Conservation (phyloP, 2,888 invertebrate species). For the Pristionchus arcanus region DNA sequence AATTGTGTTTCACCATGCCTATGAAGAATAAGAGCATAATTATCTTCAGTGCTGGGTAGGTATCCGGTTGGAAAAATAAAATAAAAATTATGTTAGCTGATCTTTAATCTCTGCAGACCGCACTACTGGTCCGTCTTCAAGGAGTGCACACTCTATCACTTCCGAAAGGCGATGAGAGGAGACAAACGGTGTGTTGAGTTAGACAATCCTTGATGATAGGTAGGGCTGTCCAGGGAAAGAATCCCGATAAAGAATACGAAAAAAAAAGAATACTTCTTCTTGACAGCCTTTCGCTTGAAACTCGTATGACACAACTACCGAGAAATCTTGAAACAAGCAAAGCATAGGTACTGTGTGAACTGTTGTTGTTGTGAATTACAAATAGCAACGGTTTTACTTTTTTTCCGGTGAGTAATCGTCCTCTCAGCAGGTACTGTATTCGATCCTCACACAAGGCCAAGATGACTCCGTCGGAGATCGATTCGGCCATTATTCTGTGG, state of each 20-base stretch:
- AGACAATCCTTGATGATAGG: neutral
- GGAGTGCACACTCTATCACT: conserved; percentile 70
- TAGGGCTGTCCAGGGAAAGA: neutral
- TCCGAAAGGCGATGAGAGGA: conserved; percentile 66
- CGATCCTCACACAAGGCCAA: conserved; percentile 54
- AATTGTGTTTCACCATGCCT: neutral
- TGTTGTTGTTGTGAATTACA: neutral
- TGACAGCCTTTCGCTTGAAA: neutral
- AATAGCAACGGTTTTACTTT: neutral
- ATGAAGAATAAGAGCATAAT: neutral
- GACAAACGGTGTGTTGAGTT: conserved; percentile 51
- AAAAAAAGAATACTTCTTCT: neutral
- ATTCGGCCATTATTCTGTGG: conserved; percentile 70
- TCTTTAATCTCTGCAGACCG: conserved; percentile 58
- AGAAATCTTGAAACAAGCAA: too few species aligned
- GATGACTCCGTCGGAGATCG: conserved; percentile 66
- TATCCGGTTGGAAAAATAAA: neutral
- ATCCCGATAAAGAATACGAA: neutral
- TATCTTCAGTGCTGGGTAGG: neutral
- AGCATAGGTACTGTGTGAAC: too few species aligned
- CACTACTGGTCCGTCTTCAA: conserved; percentile 72
- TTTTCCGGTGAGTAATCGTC: neutral
- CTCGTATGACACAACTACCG: too few species aligned
- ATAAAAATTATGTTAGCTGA: too few species aligned
- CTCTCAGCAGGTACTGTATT: conserved; percentile 50